Evolutionary conservation across 2,888 invertebrate species (phyloP).

Genomic region (Corbicula japonica): DNA sequence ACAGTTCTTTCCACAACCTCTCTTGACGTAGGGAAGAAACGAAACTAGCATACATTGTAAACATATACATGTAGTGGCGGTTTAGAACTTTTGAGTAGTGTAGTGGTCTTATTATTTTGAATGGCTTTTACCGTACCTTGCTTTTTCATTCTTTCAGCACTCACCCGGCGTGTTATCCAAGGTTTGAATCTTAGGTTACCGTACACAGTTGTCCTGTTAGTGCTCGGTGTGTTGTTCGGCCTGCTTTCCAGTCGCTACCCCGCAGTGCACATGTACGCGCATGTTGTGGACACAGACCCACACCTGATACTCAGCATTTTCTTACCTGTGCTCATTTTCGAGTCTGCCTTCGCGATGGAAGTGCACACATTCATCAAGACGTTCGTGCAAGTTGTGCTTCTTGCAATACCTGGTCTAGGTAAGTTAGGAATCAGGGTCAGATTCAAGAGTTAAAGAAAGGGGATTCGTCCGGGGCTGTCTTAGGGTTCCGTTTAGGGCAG

Average conservation of each 20-base stretch:
- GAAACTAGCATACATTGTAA: no score
- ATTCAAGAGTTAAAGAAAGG: no score
- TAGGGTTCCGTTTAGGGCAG: no score
- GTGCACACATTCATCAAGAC: constrained; percentile 85
- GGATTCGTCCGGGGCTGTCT: no score
- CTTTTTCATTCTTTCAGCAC: constrained; percentile 68
- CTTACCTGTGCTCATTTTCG: constrained; percentile 87
- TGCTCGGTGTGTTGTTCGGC: constrained; percentile 85
- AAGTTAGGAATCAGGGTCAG: no score
- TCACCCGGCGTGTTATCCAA: constrained; percentile 73
- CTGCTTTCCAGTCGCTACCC: constrained; percentile 71
- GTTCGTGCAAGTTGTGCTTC: constrained; percentile 82
- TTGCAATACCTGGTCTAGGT: constrained; percentile 85
- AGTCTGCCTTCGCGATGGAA: constrained; percentile 87
- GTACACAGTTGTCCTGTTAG: constrained; percentile 86
- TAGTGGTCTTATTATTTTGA: no score
- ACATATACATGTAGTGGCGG: no score
- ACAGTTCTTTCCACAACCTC: no score
- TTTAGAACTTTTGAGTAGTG: no score
- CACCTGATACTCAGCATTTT: constrained; percentile 85
- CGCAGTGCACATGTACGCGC: constrained; percentile 72
- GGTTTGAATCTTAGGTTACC: constrained; percentile 82
- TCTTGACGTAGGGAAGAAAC: no score
- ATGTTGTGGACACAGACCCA: constrained; percentile 82
- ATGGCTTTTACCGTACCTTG: no score